Percentiles rank a stretch among this genome's conserved stretches.
phyloP scores from a whole-genome alignment of 92 coral and sea anemone species.

The Paragorgia papillata region DNA sequence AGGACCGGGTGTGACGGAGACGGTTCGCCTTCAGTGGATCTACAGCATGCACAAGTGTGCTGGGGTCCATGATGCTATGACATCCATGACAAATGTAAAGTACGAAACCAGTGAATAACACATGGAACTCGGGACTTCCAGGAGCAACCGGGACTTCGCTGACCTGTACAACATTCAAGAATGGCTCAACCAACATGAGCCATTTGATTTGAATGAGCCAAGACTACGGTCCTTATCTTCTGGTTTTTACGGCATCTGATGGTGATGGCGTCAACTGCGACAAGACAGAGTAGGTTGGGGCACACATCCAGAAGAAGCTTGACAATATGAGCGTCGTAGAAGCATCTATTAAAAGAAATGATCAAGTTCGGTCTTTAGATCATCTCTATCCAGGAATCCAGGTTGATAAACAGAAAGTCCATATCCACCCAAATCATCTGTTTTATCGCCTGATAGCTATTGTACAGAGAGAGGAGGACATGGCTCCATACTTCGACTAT shows the following conservation, averaged over 20 bases:
- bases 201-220: slow-evolving; percentile 23
- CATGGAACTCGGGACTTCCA: slow-evolving; percentile 1
- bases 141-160: slow-evolving; percentile 33
- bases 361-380: too few relatives aligned
- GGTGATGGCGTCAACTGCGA: slow-evolving; percentile 36
- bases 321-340: too few relatives aligned
- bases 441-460: slow-evolving; percentile 26
- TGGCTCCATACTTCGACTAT: too few relatives aligned
- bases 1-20: slow-evolving; percentile 52
- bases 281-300: slow-evolving; percentile 35
- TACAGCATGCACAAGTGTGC: slow-evolving; percentile 42
- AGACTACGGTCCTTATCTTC: slow-evolving; percentile 8
- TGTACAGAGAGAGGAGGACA: slow-evolving; percentile 31
- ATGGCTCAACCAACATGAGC: slow-evolving; percentile 41
- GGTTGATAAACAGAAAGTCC: too few relatives aligned
- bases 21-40: slow-evolving; percentile 29
- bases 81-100: slow-evolving; percentile 20
- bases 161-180: slow-evolving; percentile 22
- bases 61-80: slow-evolving; percentile 43
- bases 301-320: slow-evolving; percentile 10
- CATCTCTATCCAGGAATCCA: too few relatives aligned
- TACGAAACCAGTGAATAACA: slow-evolving; percentile 45
- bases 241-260: slow-evolving; percentile 22
- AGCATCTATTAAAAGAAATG: too few relatives aligned
- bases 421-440: too few relatives aligned